Percentiles rank a stretch among this genome's conserved stretches.
phyloP scores from a whole-genome alignment of 1,140 invertebrate species.

The Drosophila chauvacae region DNA sequence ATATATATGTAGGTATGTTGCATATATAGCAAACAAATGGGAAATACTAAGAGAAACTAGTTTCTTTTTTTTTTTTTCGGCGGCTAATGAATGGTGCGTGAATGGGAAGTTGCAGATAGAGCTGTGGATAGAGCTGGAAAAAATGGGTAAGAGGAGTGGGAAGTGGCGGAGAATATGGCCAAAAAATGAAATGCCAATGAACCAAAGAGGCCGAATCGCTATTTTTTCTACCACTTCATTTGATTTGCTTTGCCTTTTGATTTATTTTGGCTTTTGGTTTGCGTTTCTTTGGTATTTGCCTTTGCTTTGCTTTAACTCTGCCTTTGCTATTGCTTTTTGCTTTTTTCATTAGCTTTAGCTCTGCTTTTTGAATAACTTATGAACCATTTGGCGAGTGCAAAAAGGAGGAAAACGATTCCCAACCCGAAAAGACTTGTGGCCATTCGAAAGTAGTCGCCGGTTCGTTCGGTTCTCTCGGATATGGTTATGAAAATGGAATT shows the following conservation, averaged over 20 bases:
- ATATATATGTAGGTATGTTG: background rate
- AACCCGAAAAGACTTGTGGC: constrained; percentile 38
- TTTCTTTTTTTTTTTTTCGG: constrained; percentile 35
- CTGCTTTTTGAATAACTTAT: constrained; percentile 74
- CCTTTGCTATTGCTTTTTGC: background rate
- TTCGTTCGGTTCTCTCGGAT: constrained; percentile 1
- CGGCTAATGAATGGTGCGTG: constrained; percentile 77
- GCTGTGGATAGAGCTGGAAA: constrained; percentile 30
- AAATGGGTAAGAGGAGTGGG: constrained; percentile 27
- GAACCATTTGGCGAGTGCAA: constrained; percentile 61
- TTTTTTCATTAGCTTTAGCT: background rate
- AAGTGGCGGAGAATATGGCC: constrained; percentile 52
- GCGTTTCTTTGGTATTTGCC: background rate
- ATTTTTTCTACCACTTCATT: constrained; percentile 46
- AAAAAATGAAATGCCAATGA: constrained; percentile 82
- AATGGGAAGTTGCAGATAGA: constrained; percentile 69
- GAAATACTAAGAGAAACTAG: constrained; percentile 70
- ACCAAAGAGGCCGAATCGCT: constrained; percentile 75
- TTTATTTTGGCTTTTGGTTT: constrained; percentile 6
- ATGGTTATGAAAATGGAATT: constrained; percentile 34
- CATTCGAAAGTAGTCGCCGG: constrained; percentile 49
- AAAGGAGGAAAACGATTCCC: constrained; percentile 40
- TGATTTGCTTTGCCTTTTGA: constrained; percentile 34
- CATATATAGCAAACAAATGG: constrained; percentile 16
- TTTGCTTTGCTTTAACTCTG: background rate